Evolutionary conservation across 2,113 vertebrate genomes (phyloP).

Genomic region (Protobothrops flavoviridis): DNA sequence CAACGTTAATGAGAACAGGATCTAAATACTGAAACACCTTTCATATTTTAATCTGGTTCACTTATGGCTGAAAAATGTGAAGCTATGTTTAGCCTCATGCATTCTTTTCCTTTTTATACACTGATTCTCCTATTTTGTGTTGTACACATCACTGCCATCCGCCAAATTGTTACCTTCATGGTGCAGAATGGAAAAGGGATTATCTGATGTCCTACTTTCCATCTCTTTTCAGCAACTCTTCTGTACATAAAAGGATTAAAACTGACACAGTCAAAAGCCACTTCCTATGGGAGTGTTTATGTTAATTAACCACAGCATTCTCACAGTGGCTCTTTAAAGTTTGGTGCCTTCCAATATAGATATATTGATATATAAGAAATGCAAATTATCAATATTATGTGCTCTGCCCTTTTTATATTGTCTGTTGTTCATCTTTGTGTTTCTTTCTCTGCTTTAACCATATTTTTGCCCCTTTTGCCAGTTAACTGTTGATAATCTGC

Average conservation of each 20-base stretch:
- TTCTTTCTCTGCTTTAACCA: not conserved
- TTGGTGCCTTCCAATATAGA: not conserved
- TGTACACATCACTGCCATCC: not conserved
- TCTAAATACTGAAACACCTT: not conserved
- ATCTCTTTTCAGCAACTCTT: not conserved
- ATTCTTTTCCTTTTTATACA: not conserved
- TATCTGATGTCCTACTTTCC: not conserved
- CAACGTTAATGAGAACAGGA: not conserved
- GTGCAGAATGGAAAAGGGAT: not conserved
- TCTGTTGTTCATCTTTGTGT: not conserved
- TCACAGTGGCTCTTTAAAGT: not conserved
- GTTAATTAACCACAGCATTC: not conserved
- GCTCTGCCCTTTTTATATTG: not conserved
- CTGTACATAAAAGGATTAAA: not conserved
- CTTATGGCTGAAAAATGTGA: not conserved
- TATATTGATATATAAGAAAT: not conserved
- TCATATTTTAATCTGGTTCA: not conserved
- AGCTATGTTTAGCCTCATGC: not conserved
- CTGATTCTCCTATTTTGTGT: not conserved
- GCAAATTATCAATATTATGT: not conserved
- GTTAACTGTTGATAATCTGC: not conserved
- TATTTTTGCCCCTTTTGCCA: not conserved
- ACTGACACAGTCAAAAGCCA: not conserved
- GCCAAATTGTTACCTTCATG: not conserved
- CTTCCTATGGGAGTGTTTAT: not conserved